These are phyloP conservation scores for Stenotaenia linearis DNA, from an alignment of 2,888 invertebrate genomes.

Conservation along the genomic window DNA sequence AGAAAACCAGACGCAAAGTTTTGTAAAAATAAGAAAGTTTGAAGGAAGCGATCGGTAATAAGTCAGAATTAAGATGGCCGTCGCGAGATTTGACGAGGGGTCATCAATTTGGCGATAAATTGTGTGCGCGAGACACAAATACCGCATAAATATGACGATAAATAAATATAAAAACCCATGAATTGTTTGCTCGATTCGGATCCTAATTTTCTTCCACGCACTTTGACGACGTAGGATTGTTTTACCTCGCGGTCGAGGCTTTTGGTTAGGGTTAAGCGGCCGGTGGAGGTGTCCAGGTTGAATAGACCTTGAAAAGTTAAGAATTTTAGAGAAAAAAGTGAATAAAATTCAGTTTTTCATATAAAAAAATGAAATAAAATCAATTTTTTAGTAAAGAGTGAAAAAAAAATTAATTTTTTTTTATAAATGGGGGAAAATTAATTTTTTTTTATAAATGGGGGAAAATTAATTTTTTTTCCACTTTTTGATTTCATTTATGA, in stretches of 20 bases:
- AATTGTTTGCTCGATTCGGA: neutral
- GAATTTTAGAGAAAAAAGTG: too few species aligned
- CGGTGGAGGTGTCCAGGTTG: constrained; percentile 68
- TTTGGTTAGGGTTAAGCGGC: constrained; percentile 64
- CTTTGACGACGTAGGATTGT: constrained; percentile 58
- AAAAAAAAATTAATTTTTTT: too few species aligned
- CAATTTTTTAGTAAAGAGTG: too few species aligned
- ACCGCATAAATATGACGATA: neutral
- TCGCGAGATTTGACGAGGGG: neutral
- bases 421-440: too few species aligned
- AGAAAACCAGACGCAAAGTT: too few species aligned
- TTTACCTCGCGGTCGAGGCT: constrained; percentile 69
- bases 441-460: too few species aligned
- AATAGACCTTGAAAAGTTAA: constrained; percentile 54
- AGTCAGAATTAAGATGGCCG: neutral
- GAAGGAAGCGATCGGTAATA: neutral
- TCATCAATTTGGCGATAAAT: neutral
- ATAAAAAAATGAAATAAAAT: too few species aligned
- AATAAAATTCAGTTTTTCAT: too few species aligned
- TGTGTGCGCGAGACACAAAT: neutral
- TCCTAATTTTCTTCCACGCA: constrained; percentile 38
- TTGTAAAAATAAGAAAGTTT: too few species aligned
- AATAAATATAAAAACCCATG: neutral
- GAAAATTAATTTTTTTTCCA: too few species aligned
- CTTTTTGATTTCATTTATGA: too few species aligned